These are phyloP conservation scores for Prosapia bicincta DNA, from an alignment of 2,888 invertebrate species.

Conservation along the genomic window DNA sequence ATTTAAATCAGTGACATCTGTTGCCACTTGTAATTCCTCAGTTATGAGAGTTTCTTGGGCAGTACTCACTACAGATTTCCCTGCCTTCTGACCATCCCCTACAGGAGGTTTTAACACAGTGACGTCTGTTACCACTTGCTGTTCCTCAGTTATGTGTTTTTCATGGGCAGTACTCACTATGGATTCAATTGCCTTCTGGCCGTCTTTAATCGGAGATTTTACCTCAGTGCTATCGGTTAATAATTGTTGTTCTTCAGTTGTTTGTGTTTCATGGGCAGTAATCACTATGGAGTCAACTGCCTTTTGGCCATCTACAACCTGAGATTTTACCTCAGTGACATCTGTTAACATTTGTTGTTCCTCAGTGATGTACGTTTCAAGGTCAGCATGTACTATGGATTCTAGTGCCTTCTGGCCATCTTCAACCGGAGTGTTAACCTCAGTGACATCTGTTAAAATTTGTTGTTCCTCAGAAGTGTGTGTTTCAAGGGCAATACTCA, in stretches of 20 bases:
- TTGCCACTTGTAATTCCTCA: conserved; percentile 3
- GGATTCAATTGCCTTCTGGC: not conserved
- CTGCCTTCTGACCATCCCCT: too few relatives aligned
- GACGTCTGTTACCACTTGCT: conserved; percentile 40
- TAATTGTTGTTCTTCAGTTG: not conserved
- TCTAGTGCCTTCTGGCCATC: too few relatives aligned
- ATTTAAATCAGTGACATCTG: not conserved
- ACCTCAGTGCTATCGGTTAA: not conserved
- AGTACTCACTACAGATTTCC: too few relatives aligned
- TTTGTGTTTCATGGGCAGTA: not conserved
- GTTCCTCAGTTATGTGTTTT: conserved; percentile 2
- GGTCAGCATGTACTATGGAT: too few relatives aligned
- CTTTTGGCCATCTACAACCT: not conserved
- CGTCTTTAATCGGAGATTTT: not conserved
- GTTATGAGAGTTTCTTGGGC: not conserved
- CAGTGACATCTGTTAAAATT: not conserved
- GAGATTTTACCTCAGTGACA: too few relatives aligned
- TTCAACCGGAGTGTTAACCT: not conserved
- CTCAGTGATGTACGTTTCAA: too few relatives aligned
- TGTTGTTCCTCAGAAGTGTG: not conserved
- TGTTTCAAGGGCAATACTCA: too few relatives aligned
- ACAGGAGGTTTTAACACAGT: too few relatives aligned
- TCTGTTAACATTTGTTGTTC: too few relatives aligned
- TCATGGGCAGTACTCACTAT: not conserved
- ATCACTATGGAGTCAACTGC: not conserved